Evolutionary conservation across 2,797 vertebrate genomes (phyloP).

Genomic region (Pyrocephalus nanus): DNA sequence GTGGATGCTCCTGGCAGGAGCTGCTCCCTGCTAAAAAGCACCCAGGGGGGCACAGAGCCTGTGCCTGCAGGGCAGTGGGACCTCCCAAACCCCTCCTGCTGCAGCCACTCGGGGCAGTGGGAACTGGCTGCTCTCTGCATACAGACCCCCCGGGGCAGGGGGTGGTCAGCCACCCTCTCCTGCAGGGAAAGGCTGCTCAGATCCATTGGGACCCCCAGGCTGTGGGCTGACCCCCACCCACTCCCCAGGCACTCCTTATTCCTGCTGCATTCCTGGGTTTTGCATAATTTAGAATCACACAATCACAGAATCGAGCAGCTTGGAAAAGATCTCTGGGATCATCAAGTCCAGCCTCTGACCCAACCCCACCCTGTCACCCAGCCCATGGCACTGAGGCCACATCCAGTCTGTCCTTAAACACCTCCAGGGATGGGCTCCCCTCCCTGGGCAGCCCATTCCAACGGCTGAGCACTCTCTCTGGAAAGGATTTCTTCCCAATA

Average conservation of each 20-base stretch:
- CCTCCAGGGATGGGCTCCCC: too few species aligned
- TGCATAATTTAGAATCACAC: background rate
- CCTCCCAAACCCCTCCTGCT: background rate
- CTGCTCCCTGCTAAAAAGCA: background rate
- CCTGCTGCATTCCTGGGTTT: background rate
- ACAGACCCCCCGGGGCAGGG: background rate
- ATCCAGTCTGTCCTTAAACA: too few species aligned
- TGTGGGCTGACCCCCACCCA: background rate
- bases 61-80: too few species aligned
- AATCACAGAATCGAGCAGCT: too few species aligned
- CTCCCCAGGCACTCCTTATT: background rate
- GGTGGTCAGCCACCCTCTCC: too few species aligned
- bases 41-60: background rate
- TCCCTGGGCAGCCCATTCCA: too few species aligned
- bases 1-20: rapidly evolving
- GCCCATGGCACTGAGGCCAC: too few species aligned
- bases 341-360: too few species aligned
- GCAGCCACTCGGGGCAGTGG: background rate
- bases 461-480: too few species aligned
- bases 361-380: too few species aligned
- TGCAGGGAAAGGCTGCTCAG: background rate
- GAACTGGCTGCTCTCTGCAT: background rate
- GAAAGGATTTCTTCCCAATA: too few species aligned
- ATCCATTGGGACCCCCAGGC: rapidly evolving
- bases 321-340: too few species aligned